phyloP scores from a whole-genome alignment of 2,888 invertebrate genomes.

The Limnephilus auricula region DNA sequence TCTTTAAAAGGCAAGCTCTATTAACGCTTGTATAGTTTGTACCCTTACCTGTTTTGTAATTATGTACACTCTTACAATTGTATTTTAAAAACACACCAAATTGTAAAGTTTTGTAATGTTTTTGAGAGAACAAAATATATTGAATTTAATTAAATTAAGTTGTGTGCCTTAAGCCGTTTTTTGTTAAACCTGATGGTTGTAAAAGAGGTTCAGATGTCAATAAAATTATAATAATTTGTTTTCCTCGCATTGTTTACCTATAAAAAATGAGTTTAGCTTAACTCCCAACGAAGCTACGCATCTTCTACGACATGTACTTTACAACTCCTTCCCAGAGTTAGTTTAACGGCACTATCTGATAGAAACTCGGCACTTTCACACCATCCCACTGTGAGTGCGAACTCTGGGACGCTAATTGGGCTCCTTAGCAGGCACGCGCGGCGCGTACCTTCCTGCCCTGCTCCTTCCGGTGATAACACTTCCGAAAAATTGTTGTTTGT shows the following conservation, averaged over 20 bases:
- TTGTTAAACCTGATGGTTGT: neutral
- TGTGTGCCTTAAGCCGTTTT: neutral
- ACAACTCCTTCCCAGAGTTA: neutral
- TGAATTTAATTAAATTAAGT: too few relatives aligned
- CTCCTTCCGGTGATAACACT: neutral
- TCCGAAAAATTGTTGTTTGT: neutral
- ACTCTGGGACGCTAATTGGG: conserved; percentile 8
- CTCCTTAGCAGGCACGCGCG: neutral
- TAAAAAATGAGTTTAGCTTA: neutral
- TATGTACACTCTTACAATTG: too few relatives aligned
- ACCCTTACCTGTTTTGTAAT: too few relatives aligned
- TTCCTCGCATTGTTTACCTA: neutral
- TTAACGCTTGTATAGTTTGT: too few relatives aligned
- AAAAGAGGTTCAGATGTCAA: neutral
- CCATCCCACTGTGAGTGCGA: neutral
- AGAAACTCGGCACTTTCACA: conserved; percentile 21
- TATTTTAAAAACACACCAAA: too few relatives aligned
- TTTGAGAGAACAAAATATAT: too few relatives aligned
- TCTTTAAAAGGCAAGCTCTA: too few relatives aligned
- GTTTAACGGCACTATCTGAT: conserved; percentile 10
- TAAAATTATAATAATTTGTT: too few relatives aligned
- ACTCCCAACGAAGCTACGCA: neutral
- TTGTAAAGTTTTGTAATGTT: too few relatives aligned
- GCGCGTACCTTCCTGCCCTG: neutral
- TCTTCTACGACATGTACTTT: neutral